A percentile compares a stretch with the other conserved stretches of the same genome.
These are phyloP conservation scores for Neosilurus mollespiculum DNA, from an alignment of 2,797 vertebrate species.

Conservation along the genomic window DNA sequence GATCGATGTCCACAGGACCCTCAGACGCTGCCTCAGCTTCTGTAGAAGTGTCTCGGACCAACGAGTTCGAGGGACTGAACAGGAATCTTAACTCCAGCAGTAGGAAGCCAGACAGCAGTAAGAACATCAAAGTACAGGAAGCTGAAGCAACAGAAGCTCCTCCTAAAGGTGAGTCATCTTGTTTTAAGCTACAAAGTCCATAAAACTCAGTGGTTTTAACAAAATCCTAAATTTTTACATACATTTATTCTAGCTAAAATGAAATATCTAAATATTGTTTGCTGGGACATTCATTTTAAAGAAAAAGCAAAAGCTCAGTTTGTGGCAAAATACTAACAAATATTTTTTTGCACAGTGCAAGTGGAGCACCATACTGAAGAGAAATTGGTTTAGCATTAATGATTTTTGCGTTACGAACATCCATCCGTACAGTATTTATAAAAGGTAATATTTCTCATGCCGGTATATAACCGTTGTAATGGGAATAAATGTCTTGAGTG, in stretches of 20 bases:
- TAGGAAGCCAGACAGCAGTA: slow-evolving; percentile 77
- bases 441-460: too few species aligned
- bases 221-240: background rate
- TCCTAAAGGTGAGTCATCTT: slow-evolving; percentile 68
- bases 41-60: slow-evolving; percentile 65
- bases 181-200: background rate
- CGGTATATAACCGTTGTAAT: too few species aligned
- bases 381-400: too few species aligned
- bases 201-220: background rate
- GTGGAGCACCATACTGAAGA: too few species aligned
- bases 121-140: slow-evolving; percentile 76
- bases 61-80: slow-evolving; percentile 70
- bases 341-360: too few species aligned
- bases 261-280: too few species aligned
- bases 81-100: slow-evolving; percentile 71
- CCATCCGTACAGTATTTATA: too few species aligned
- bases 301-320: too few species aligned
- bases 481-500: too few species aligned
- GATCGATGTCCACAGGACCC: slow-evolving; percentile 64
- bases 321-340: background rate
- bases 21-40: slow-evolving; percentile 72
- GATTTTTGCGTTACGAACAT: too few species aligned
- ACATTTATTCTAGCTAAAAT: background rate
- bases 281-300: too few species aligned
- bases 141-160: slow-evolving; percentile 72